phyloP scores from a whole-genome alignment of 92 coral and sea anemone genomes.

The Epizoanthus scotinus region DNA sequence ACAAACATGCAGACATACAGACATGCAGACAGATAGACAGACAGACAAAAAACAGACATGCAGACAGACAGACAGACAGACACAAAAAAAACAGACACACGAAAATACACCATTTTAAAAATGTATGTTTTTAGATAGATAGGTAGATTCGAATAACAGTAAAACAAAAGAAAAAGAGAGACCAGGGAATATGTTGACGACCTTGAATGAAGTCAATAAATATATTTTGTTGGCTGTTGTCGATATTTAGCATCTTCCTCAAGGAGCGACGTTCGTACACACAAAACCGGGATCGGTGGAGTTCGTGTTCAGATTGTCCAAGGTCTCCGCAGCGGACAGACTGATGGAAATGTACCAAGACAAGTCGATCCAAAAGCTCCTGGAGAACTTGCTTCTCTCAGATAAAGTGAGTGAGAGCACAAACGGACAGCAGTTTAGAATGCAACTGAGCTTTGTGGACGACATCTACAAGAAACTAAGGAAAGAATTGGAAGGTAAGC shows the following conservation, averaged over 20 bases:
- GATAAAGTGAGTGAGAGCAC: background rate
- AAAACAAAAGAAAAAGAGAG: too few species aligned
- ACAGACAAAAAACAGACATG: too few species aligned
- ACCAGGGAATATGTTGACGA: too few species aligned
- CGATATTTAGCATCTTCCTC: background rate
- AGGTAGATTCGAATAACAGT: too few species aligned
- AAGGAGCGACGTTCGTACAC: slow-evolving; percentile 35
- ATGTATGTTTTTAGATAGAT: too few species aligned
- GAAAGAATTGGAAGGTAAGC: slow-evolving; percentile 15
- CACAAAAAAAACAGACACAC: too few species aligned
- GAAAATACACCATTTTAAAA: too few species aligned
- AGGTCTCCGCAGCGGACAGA: slow-evolving; percentile 48
- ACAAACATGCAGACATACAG: too few species aligned
- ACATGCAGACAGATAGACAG: too few species aligned
- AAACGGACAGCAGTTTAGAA: background rate
- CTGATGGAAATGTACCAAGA: slow-evolving; percentile 50
- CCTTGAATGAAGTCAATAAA: too few species aligned
- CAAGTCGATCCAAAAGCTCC: slow-evolving; percentile 15
- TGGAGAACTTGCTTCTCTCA: background rate
- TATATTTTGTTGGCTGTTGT: background rate
- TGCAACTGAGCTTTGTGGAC: background rate
- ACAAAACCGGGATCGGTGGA: slow-evolving; percentile 19
- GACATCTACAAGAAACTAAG: slow-evolving; percentile 6
- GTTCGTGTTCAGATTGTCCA: slow-evolving; percentile 61
- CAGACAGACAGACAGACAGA: too few species aligned